A percentile compares a stretch with the other conserved stretches of the same genome.
Conservation (phyloP, 2,797 vertebrate genomes). For the Sebastes goodei region DNA sequence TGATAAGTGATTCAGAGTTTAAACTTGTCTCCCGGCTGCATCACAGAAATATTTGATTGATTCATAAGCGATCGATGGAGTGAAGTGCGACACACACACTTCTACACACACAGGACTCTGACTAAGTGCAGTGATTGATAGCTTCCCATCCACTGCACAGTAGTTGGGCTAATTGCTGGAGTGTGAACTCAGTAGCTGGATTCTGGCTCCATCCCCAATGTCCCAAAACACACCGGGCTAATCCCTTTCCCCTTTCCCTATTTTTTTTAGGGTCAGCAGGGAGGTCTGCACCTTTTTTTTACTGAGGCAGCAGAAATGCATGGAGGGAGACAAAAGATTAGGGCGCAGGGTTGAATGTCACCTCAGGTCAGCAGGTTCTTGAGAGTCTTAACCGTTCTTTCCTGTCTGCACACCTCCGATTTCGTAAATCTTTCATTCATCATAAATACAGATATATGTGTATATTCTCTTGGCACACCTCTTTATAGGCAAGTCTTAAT, state of each 20-base stretch:
- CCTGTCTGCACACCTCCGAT: background rate
- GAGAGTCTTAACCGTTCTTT: constrained; percentile 12
- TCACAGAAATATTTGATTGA: constrained; percentile 42
- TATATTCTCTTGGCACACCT: background rate
- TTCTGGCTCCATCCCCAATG: constrained; percentile 16
- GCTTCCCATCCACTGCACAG: constrained; percentile 19
- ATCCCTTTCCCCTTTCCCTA: constrained; percentile 17
- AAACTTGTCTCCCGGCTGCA: constrained; percentile 32
- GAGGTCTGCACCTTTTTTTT: constrained; percentile 44
- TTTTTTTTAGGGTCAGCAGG: constrained; percentile 30
- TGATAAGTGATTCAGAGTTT: constrained; percentile 54
- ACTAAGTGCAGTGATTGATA: constrained; percentile 43
- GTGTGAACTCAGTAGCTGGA: constrained; percentile 29
- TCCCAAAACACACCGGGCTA: constrained; percentile 42
- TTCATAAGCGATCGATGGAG: constrained; percentile 14
- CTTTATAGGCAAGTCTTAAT: background rate
- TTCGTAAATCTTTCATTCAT: background rate
- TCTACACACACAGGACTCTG: background rate
- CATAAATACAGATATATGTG: background rate
- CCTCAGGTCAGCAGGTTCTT: constrained; percentile 31
- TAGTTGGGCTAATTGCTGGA: constrained; percentile 42
- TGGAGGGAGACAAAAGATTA: constrained; percentile 10
- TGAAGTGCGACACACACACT: background rate
- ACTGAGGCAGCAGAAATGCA: constrained; percentile 56
- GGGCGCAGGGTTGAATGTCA: constrained; percentile 14